phyloP scores from a whole-genome alignment of 1,140 invertebrate species.

The Drosophila rhopaloa region DNA sequence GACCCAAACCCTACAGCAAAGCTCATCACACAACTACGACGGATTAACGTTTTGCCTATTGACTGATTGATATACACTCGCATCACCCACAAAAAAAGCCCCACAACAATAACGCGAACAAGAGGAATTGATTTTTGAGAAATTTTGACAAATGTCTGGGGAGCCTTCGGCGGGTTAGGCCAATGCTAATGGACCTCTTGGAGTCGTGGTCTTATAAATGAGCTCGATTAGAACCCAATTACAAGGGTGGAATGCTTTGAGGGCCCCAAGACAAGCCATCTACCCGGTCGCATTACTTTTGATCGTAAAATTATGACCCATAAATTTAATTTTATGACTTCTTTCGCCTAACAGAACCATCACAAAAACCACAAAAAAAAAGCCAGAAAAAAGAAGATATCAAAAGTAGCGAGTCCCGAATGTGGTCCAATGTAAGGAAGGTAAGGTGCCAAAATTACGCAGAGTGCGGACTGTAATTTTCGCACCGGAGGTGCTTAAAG shows the following conservation, averaged over 20 bases:
- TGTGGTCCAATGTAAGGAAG: slow-evolving; percentile 19
- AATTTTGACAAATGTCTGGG: slow-evolving; percentile 67
- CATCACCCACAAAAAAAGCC: slow-evolving; percentile 68
- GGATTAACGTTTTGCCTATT: slow-evolving; percentile 75
- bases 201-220: slow-evolving; percentile 44
- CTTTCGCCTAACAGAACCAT: slow-evolving; percentile 45
- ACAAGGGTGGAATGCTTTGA: slow-evolving; percentile 44
- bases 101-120: slow-evolving; percentile 15
- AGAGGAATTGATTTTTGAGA: slow-evolving; percentile 19
- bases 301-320: slow-evolving; percentile 77
- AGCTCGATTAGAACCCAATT: slow-evolving; percentile 75
- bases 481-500: slow-evolving; percentile 63
- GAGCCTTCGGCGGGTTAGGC: slow-evolving; percentile 21
- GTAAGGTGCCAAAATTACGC: slow-evolving; percentile 74
- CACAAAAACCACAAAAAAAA: slow-evolving; percentile 3
- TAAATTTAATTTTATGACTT: slow-evolving; percentile 82
- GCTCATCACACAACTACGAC: slow-evolving; percentile 27
- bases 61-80: slow-evolving; percentile 70
- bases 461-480: slow-evolving; percentile 53
- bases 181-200: slow-evolving; percentile 63
- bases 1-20: slow-evolving; percentile 28
- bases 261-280: slow-evolving; percentile 29
- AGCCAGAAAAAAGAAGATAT: slow-evolving; percentile 16
- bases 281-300: slow-evolving; percentile 38
- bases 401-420: slow-evolving; percentile 15